Conservation (phyloP, 2,797 vertebrate species). For the Periparus ater region DNA sequence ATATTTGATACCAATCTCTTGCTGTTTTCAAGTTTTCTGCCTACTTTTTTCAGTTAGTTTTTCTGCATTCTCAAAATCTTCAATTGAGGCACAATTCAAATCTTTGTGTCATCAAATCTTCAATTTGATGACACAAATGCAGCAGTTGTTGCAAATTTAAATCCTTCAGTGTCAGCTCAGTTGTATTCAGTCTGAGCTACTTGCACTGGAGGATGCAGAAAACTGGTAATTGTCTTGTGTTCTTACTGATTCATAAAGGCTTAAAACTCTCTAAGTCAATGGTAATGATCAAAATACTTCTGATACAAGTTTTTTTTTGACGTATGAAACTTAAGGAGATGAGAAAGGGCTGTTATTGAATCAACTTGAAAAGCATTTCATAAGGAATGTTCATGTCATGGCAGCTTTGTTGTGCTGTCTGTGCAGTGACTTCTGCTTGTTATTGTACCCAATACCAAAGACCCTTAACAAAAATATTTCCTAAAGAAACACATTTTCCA, state of each 20-base stretch:
- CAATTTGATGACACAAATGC: neutral
- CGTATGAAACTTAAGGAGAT: neutral
- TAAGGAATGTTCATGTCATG: neutral
- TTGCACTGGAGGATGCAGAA: neutral
- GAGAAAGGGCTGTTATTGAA: neutral
- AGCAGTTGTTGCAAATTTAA: neutral
- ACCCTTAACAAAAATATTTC: neutral
- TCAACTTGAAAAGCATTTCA: neutral
- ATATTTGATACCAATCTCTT: neutral
- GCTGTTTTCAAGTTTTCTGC: neutral
- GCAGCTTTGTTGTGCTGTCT: neutral
- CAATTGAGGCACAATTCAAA: neutral
- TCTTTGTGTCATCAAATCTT: too few species aligned
- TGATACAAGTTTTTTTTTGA: neutral
- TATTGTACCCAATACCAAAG: neutral
- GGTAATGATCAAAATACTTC: neutral
- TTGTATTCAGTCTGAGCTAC: neutral
- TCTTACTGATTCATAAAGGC: neutral
- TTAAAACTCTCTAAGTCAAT: neutral
- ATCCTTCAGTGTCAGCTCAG: neutral
- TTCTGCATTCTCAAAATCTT: constrained; percentile 2
- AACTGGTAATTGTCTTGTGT: neutral
- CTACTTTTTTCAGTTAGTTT: neutral
- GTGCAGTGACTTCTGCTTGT: neutral
- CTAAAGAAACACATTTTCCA: neutral